Percentiles rank a stretch among this genome's conserved stretches.
Conservation (phyloP, 2,113 vertebrate species). For the Chunga burmeisteri region DNA sequence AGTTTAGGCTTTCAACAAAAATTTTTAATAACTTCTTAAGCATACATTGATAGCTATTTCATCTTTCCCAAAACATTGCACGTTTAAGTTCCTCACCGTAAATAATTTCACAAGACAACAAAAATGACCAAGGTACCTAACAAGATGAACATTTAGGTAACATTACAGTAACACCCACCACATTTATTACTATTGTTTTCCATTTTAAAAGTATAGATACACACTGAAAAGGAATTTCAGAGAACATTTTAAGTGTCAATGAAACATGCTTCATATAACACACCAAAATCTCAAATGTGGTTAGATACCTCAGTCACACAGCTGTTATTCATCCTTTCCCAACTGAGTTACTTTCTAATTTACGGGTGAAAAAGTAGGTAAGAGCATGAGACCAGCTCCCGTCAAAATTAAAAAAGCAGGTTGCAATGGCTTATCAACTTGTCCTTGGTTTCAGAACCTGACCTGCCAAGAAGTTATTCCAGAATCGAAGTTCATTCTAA, state of each 20-base stretch:
- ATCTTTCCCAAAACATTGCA: neutral
- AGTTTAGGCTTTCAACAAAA: neutral
- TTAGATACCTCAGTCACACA: neutral
- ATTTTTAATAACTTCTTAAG: neutral
- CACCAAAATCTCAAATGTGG: neutral
- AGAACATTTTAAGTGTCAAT: neutral
- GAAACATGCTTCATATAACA: neutral
- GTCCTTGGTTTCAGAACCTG: constrained; percentile 36
- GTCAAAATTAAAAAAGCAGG: neutral
- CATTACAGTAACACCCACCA: neutral
- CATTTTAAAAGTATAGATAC: neutral
- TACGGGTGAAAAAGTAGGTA: neutral
- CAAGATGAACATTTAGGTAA: neutral
- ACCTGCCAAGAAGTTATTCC: neutral
- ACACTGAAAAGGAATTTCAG: neutral
- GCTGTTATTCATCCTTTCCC: neutral
- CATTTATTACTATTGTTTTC: neutral
- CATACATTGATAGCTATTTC: neutral
- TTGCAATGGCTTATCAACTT: constrained; percentile 51
- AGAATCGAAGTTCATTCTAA: neutral
- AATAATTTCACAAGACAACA: neutral
- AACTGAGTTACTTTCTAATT: neutral
- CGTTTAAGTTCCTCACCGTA: neutral
- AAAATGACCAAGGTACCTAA: neutral
- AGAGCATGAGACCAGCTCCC: neutral